Evolutionary conservation across 2,113 vertebrate genomes (phyloP), one percentile per base, ranked within the genome.

Genomic region (Ascaphus truei): DNA sequence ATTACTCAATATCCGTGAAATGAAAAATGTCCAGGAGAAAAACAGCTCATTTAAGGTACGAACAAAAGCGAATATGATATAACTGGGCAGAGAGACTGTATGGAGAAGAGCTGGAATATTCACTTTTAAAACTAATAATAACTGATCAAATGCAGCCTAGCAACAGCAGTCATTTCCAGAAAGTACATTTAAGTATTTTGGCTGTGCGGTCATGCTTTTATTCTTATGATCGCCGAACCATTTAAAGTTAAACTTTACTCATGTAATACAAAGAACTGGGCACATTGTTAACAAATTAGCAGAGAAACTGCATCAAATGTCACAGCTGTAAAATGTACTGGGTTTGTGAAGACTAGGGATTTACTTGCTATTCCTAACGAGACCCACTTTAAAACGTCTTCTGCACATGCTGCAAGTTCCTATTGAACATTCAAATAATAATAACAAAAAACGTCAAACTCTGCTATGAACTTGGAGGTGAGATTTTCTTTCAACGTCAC

Each of bases 101-200:
- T n/a, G 18, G 12, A 37, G 31, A 59, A 60, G 9, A 8, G 41
- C 34, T 37, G 51, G 60, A 60, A 69, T 60, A 50, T 59, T 59
- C 43, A 48, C 4, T 59, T 59, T 50, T 50, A 48, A 68, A 60
- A 50, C 43, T 48, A 69, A 51, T 60, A 59, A 43, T 51, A 68
- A 50, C 30, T 51, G 56, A 60, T 68, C 22, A 68, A 59, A 58
- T 59, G 66, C 53, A 47, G 56, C 66, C 66, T 69, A 39, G 66
- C 65, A 68, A 68, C 65, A 25, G 55, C 43, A 69, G 56, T 9
- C 23, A 51, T 50, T 59, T 60, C 16, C 23, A 51, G 31, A 60
- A 69, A 60, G 55, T 51, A 69, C 66, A 60, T 69, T 69, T 9
- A 51, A 29, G 55, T 60, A 69, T 69, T 37, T 37, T 26, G 30